These are phyloP conservation scores for Nesogale talazaci DNA, from an alignment of 2,113 vertebrate species.

Conservation along the genomic window DNA sequence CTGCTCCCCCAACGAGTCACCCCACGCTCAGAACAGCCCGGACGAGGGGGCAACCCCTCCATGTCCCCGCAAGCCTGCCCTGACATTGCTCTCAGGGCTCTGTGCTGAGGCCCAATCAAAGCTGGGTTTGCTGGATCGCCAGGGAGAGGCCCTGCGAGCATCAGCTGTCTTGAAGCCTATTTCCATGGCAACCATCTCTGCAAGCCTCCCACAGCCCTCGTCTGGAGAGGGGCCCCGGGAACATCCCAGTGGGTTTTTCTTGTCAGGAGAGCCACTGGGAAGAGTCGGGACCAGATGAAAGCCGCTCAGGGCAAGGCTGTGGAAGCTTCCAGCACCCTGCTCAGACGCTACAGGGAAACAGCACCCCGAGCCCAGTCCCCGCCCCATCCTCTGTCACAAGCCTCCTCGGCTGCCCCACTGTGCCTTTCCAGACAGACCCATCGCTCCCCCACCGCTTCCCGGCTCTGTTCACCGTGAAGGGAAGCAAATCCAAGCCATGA, in stretches of 20 bases:
- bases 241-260: slow-evolving; percentile 15
- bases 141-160: slow-evolving; percentile 10
- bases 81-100: slow-evolving; percentile 24
- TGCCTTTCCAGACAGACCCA: neutral
- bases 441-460: too few relatives aligned
- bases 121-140: slow-evolving; percentile 28
- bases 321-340: accelerated
- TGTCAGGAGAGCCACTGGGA: neutral
- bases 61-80: neutral
- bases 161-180: slow-evolving; percentile 65
- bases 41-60: neutral
- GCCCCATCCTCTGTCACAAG: too few relatives aligned
- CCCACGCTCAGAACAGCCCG: neutral
- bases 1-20: too few relatives aligned
- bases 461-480: too few relatives aligned
- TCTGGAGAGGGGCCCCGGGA: neutral
- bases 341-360: neutral
- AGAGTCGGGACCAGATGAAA: neutral
- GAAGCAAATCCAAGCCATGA: too few relatives aligned
- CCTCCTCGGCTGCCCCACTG: neutral
- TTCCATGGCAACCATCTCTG: slow-evolving; percentile 68
- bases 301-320: neutral
- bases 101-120: slow-evolving; percentile 54
- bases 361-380: neutral
- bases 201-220: neutral